Evolutionary conservation across 1,140 invertebrate genomes (phyloP).

Genomic region (Phocides pigmalion): DNA sequence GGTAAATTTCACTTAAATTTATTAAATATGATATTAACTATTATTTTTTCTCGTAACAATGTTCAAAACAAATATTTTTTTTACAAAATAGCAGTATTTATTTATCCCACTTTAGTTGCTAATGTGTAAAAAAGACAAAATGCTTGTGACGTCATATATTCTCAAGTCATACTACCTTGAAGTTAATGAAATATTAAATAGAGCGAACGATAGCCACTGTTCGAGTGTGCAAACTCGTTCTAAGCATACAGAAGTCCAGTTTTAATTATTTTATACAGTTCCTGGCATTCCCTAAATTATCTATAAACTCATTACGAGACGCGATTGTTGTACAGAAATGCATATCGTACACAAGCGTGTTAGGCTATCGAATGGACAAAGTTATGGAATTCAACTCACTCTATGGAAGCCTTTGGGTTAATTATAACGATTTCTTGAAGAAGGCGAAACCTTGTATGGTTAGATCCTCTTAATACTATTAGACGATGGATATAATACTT

Average conservation of each 20-base stretch:
- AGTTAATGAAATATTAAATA: too few species aligned
- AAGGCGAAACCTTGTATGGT: slow-evolving; percentile 26
- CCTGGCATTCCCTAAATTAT: slow-evolving; percentile 5
- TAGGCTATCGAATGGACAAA: slow-evolving; percentile 10
- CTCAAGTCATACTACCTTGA: too few species aligned
- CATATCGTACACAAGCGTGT: slow-evolving; percentile 17
- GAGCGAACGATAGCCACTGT: not conserved
- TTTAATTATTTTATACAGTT: not conserved
- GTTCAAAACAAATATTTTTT: too few species aligned
- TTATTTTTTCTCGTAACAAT: too few species aligned
- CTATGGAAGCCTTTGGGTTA: slow-evolving; percentile 22
- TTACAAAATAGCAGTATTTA: too few species aligned
- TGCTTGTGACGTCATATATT: too few species aligned
- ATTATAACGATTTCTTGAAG: slow-evolving; percentile 34
- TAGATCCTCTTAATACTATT: slow-evolving; percentile 30
- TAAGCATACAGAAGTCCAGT: not conserved
- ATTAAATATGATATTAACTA: too few species aligned
- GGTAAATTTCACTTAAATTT: too few species aligned
- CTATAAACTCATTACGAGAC: slow-evolving; percentile 10
- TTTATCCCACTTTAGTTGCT: too few species aligned
- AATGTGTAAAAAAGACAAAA: too few species aligned
- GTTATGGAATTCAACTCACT: slow-evolving; percentile 19
- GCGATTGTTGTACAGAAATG: slow-evolving; percentile 19
- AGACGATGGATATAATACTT: slow-evolving; percentile 16
- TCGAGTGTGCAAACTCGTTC: too few species aligned